phyloP scores from a whole-genome alignment of 2,888 invertebrate species.

The Aricia artaxerxes region DNA sequence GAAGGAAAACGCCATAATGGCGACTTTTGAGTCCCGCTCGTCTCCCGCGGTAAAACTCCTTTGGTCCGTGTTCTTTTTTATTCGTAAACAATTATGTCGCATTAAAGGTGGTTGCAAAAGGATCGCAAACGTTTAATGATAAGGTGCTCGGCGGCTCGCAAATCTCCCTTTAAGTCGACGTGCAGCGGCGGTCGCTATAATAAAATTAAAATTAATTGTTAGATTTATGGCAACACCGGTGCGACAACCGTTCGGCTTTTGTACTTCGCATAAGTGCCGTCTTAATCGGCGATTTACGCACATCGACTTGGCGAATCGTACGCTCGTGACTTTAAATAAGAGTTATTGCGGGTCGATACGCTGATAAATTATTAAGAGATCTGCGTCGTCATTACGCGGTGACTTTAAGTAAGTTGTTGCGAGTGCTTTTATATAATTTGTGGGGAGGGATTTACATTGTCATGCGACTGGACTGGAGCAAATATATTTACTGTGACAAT shows the following conservation, averaged over 20 bases:
- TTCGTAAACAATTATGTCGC: conserved; percentile 66
- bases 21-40: conserved; percentile 61
- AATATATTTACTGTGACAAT: not conserved
- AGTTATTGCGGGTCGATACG: conserved; percentile 33
- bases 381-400: conserved; percentile 1
- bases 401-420: conserved; percentile 29
- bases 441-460: not conserved
- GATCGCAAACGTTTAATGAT: conserved; percentile 71
- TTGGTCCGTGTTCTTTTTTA: conserved; percentile 61
- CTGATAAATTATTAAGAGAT: conserved; percentile 31
- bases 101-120: conserved; percentile 57
- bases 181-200: conserved; percentile 65
- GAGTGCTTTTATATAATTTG: not conserved
- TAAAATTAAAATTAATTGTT: conserved; percentile 69
- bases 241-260: conserved; percentile 58
- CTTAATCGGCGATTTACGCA: conserved; percentile 69
- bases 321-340: conserved; percentile 33
- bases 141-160: conserved; percentile 65
- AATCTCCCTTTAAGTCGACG: conserved; percentile 71
- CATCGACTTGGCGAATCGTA: conserved; percentile 51
- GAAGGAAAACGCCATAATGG: conserved; percentile 71
- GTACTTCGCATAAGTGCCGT: conserved; percentile 62
- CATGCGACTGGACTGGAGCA: not conserved
- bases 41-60: conserved; percentile 51
- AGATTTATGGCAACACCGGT: conserved; percentile 62